Conservation (phyloP, 2,888 invertebrate species). For the Volucella bombylans region DNA sequence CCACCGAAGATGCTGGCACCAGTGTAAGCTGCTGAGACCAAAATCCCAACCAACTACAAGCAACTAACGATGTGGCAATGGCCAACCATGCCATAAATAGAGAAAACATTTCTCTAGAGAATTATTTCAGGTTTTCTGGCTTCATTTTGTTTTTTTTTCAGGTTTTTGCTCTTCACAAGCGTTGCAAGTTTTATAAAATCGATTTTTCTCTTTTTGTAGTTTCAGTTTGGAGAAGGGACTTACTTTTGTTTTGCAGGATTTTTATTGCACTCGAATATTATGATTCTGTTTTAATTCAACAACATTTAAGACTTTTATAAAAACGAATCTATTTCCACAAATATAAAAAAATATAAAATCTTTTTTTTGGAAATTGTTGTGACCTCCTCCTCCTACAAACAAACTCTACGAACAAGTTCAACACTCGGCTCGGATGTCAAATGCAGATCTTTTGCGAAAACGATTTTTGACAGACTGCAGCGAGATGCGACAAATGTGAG, state of each 20-base stretch:
- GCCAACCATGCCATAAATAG: conserved; percentile 34
- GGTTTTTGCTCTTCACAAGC: background rate
- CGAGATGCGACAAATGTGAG: no score
- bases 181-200: conserved; percentile 25
- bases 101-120: conserved; percentile 33
- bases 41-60: conserved; percentile 13
- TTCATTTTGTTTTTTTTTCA: background rate
- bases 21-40: background rate
- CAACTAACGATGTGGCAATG: conserved; percentile 48
- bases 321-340: no score
- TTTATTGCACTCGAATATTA: background rate
- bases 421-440: no score
- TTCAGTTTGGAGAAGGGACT: background rate
- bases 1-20: conserved; percentile 2
- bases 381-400: no score
- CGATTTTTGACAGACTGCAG: no score
- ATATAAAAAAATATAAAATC: no score
- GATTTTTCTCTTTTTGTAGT: conserved; percentile 1
- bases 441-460: no score
- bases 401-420: no score
- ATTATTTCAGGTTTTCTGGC: conserved; percentile 26
- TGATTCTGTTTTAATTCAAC: no score
- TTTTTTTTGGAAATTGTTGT: no score
- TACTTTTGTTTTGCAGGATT: conserved; percentile 3
- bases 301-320: no score